Conservation (phyloP, 2,888 invertebrate genomes). For the Idaea straminata region DNA sequence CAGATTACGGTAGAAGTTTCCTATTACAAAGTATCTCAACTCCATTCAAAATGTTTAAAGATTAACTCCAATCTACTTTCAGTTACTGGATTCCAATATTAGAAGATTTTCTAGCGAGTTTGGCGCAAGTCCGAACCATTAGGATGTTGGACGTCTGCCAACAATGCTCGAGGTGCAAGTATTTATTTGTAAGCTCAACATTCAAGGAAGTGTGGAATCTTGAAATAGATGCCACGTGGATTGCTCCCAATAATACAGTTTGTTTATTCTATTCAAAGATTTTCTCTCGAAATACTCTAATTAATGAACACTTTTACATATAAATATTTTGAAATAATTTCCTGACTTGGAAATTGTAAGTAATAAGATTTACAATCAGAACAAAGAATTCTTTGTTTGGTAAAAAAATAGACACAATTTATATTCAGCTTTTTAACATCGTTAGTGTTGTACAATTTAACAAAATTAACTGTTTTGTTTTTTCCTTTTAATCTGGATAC, state of each 20-base stretch:
- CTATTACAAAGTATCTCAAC: constrained; percentile 1
- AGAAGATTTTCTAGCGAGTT: constrained; percentile 68
- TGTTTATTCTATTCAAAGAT: background rate
- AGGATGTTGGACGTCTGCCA: constrained; percentile 71
- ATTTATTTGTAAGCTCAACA: constrained; percentile 73
- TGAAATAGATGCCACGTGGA: constrained; percentile 68
- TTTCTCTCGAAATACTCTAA: background rate
- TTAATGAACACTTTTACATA: background rate
- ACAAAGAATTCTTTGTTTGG: background rate
- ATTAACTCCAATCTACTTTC: constrained; percentile 61
- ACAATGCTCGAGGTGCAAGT: constrained; percentile 63
- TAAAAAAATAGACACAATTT: background rate
- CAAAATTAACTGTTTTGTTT: background rate
- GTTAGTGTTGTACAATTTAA: background rate
- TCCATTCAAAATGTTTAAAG: constrained; percentile 23
- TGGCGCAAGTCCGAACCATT: constrained; percentile 68
- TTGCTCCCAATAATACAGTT: constrained; percentile 37
- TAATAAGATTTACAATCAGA: no score
- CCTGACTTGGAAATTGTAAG: background rate
- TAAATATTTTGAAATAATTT: background rate
- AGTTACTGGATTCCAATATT: constrained; percentile 62
- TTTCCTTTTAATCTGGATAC: background rate
- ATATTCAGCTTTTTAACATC: background rate
- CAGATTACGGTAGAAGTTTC: constrained; percentile 12
- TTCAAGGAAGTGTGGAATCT: constrained; percentile 76